A percentile compares a stretch with the other conserved stretches of the same genome.
These are phyloP conservation scores for Clostera curtula DNA, from an alignment of 2,888 invertebrate genomes.

Conservation along the genomic window DNA sequence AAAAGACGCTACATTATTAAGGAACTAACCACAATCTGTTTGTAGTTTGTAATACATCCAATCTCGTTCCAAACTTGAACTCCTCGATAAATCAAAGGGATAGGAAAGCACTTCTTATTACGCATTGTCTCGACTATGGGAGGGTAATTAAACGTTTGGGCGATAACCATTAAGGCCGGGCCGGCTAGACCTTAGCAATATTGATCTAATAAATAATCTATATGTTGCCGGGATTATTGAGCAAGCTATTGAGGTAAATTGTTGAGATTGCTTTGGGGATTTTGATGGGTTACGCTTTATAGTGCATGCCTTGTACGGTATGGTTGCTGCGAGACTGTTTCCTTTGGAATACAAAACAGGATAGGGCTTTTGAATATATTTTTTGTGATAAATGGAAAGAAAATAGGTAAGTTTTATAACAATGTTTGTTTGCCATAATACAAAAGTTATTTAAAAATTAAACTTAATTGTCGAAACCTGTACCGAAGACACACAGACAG, in stretches of 20 bases:
- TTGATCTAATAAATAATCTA: constrained; percentile 69
- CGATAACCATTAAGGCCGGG: constrained; percentile 61
- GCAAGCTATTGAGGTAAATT: constrained; percentile 43
- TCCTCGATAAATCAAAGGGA: constrained; percentile 59
- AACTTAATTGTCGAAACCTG: too few species aligned
- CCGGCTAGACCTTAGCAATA: constrained; percentile 56
- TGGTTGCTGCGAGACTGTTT: not conserved
- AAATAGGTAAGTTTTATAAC: too few species aligned
- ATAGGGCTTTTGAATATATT: too few species aligned
- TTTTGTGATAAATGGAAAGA: too few species aligned
- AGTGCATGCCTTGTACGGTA: not conserved
- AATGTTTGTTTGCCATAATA: too few species aligned
- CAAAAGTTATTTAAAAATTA: too few species aligned
- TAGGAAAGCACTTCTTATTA: constrained; percentile 69
- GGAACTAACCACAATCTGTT: too few species aligned
- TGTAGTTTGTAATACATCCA: too few species aligned
- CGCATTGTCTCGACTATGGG: constrained; percentile 62
- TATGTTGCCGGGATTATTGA: constrained; percentile 51
- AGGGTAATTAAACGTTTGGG: constrained; percentile 59
- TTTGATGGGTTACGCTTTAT: constrained; percentile 2
- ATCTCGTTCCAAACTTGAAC: too few species aligned
- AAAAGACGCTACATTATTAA: too few species aligned
- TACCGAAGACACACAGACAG: too few species aligned
- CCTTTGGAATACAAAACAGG: too few species aligned
- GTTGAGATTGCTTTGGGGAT: constrained; percentile 21